These are phyloP conservation scores for Scelioninae gen. 1 DNA, from an alignment of 2,888 invertebrate genomes.

Conservation along the genomic window DNA sequence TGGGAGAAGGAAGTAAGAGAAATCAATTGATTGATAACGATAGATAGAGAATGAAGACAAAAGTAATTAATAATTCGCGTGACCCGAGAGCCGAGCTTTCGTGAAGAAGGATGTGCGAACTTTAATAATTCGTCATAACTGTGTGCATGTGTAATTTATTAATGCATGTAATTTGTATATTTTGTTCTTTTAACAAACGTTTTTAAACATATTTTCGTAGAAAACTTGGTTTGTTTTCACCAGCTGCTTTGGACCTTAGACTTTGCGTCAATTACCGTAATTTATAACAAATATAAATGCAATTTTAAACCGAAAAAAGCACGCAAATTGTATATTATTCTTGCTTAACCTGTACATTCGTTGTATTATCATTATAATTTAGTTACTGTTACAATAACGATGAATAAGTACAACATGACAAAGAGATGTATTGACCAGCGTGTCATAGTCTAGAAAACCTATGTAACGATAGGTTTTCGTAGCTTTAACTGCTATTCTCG, in stretches of 20 bases:
- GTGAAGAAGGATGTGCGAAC: constrained; percentile 45
- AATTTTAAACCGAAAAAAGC: not conserved
- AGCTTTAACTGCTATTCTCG: constrained; percentile 41
- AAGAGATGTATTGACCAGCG: constrained; percentile 53
- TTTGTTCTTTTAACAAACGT: not conserved
- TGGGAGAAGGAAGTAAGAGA: constrained; percentile 22
- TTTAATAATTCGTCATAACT: constrained; percentile 78
- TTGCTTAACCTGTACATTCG: constrained; percentile 65
- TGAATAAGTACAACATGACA: constrained; percentile 67
- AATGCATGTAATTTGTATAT: constrained; percentile 72
- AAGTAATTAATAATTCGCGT: constrained; percentile 53
- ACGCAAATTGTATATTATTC: constrained; percentile 62
- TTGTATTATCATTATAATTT: constrained; percentile 64
- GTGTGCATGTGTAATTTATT: constrained; percentile 81
- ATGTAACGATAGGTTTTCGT: constrained; percentile 55
- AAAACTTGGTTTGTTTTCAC: constrained; percentile 71
- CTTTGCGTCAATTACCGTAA: constrained; percentile 54
- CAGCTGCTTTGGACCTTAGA: constrained; percentile 42
- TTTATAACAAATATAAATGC: constrained; percentile 24
- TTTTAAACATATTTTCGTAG: constrained; percentile 38
- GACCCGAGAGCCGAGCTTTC: constrained; percentile 67
- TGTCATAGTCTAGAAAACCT: constrained; percentile 51
- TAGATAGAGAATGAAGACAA: constrained; percentile 17
- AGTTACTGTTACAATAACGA: constrained; percentile 52
- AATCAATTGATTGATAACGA: not conserved